Evolutionary conservation across 2,888 invertebrate species (phyloP), one percentile per base, ranked within the genome.

Genomic region (Holacanthella duospinosa): DNA sequence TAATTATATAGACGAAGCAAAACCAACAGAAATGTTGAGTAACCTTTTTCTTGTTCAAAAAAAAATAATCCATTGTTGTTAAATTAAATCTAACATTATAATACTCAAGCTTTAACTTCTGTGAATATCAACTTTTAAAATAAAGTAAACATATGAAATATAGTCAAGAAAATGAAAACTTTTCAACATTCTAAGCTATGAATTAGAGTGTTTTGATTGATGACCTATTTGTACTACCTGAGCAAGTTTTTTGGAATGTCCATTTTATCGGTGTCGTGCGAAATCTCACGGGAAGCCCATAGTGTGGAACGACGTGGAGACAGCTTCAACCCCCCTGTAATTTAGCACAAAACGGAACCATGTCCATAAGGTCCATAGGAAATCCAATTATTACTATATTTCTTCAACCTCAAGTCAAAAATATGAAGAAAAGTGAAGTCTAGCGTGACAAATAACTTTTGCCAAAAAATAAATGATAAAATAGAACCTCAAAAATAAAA

Each of bases 171-270:
- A 36, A 36, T 36, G 36, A 36, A 36, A 36, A 36, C 9, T 36
- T 36, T 36, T 36, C 36, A 36, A 12, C 36, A 16, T 36, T 36
- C 9, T 36, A 48, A 48, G 21, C 16, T 21, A n/a, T 21, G 6
- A 21, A 48, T 48, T 48, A 48, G 21, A 48, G 48, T n/a, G 48
- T 48, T 48, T n/a, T 48, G 48, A 48, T 48, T 48, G 48, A 48
- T 48, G 48, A n/a, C 48, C 48, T 21, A 48, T 48, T 48, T 48
- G 48, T 48, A 9, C 48, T 9, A 21, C 48, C 19, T 4, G 48
- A 48, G 36, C 36, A 16, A 16, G 12, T 48, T 48, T 21, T n/a
- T 48, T 21, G 48, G 48, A 48, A 48, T 48, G 48, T 21, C 21
- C 48, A 21, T 48, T 48, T 48, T n/a, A n/a, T n/a, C 19, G 19